Conservation (phyloP, 2,797 vertebrate genomes). For the Mus spretus region DNA sequence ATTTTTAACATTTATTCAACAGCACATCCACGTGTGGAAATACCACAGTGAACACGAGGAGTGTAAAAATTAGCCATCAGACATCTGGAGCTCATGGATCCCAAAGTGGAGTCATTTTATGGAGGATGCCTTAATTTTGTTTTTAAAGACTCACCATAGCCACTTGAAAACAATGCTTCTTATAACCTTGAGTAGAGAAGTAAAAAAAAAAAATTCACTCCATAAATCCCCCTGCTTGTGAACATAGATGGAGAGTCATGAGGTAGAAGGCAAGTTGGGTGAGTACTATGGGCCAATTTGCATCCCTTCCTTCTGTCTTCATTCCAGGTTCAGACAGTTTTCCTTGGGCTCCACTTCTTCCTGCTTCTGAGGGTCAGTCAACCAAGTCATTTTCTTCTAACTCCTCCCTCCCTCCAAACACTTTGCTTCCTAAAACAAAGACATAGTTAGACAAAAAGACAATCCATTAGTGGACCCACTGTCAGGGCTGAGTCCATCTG, state of each 20-base stretch:
- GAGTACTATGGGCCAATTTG: background rate
- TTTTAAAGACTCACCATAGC: background rate
- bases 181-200: background rate
- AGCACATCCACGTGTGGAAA: background rate
- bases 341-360: background rate
- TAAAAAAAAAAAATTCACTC: background rate
- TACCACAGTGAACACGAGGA: background rate
- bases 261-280: background rate
- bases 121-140: background rate
- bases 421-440: slow-evolving; percentile 6
- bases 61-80: background rate
- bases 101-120: background rate
- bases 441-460: background rate
- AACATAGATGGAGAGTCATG: background rate
- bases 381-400: background rate
- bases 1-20: slow-evolving; percentile 30
- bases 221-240: background rate
- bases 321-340: background rate
- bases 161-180: background rate
- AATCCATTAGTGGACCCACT: background rate
- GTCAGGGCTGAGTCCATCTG: background rate
- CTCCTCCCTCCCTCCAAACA: background rate
- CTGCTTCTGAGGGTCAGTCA: background rate
- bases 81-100: background rate
- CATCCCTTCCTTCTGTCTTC: no score